Base-by-base conservation (phyloP, 2,797 vertebrate species). In the Leucoraja ocellata region DNA sequence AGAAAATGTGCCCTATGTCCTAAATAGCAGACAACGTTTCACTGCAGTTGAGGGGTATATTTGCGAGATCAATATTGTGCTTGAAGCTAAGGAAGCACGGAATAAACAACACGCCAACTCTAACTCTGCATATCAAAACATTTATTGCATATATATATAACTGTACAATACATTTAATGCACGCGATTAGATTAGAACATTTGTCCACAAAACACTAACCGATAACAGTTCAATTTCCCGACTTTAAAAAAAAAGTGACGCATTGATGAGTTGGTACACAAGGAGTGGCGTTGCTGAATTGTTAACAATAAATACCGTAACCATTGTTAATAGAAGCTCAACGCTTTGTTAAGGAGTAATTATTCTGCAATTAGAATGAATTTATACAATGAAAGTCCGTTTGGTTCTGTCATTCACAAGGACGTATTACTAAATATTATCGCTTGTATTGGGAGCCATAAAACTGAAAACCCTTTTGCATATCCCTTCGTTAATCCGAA, bases 71-170 rank as follows among this genome's bases (percentile, higher is more conserved):
- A 65, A 36, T 68, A 1, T 25, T 54, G 46, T 58, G 71, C 10
- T 11, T n/a, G 36, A 76, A 28, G 39, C 5, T 65, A 39, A 23
- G 23, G 46, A 23, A 21, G 13, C 81, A 13, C 32, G 21, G 39
- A 39, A 28, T 16, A 71, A 91, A n/a, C 54, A 46, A 92, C 90
- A 23, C 23, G 84, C 61, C 63, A 11, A 16, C n/a, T 39, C n/a
- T n/a, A 91, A 71, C 36, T 54, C 39, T 92, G 90, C 25, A 92
- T 92, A 92, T 92, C 90, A 92, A 92, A 92, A 92, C 90, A 76
- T 92, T 92, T 92, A 92, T 92, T 92, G 39, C 71, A 92, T 92
- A 92, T 92, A 92, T 92, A 92, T 91, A 73, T 46, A 92, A 92
- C 90, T 92, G 90, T 74, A 74, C 61, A 88, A 36, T 36, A 68